Percentiles rank a stretch among this genome's conserved stretches.
phyloP scores from a whole-genome alignment of 2,113 vertebrate genomes.

The Cebidichthys violaceus region DNA sequence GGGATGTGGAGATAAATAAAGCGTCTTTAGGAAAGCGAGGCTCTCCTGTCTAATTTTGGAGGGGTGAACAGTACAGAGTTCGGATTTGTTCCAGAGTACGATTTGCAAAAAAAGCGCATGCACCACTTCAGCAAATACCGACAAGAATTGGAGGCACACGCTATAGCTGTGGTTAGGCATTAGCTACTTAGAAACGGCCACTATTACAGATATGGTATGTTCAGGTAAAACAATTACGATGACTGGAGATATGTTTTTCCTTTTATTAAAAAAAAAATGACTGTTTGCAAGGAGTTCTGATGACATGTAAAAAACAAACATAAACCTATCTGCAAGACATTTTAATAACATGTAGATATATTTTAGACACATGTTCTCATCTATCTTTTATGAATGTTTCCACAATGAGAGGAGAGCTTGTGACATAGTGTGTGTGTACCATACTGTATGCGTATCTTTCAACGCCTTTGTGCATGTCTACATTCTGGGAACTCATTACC shows the following conservation, averaged over 20 bases:
- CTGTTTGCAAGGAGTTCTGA: not conserved
- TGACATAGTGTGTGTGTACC: not conserved
- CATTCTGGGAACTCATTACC: slow-evolving; percentile 65
- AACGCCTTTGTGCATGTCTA: slow-evolving; percentile 31
- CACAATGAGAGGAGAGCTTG: not conserved
- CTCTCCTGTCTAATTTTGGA: slow-evolving; percentile 64
- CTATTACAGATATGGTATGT: slow-evolving; percentile 3
- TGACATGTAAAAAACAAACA: not conserved
- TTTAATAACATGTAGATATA: not conserved
- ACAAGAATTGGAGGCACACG: slow-evolving; percentile 7
- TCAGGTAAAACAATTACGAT: not conserved
- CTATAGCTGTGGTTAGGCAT: slow-evolving; percentile 12
- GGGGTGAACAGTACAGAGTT: slow-evolving; percentile 70
- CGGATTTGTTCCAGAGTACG: slow-evolving; percentile 44
- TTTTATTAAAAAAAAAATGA: not conserved
- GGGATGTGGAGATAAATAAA: slow-evolving; percentile 58
- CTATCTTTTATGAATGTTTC: slow-evolving; percentile 13
- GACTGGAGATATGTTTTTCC: not conserved
- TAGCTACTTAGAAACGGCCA: not conserved
- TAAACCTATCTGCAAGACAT: not conserved
- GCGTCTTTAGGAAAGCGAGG: slow-evolving; percentile 51
- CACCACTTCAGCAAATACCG: slow-evolving; percentile 39
- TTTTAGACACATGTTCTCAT: slow-evolving; percentile 6
- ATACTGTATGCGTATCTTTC: slow-evolving; percentile 30
- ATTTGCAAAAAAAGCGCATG: slow-evolving; percentile 39